Evolutionary conservation across 2,888 invertebrate genomes (phyloP), one percentile per base, ranked within the genome.

Genomic region (Cenopis cana): DNA sequence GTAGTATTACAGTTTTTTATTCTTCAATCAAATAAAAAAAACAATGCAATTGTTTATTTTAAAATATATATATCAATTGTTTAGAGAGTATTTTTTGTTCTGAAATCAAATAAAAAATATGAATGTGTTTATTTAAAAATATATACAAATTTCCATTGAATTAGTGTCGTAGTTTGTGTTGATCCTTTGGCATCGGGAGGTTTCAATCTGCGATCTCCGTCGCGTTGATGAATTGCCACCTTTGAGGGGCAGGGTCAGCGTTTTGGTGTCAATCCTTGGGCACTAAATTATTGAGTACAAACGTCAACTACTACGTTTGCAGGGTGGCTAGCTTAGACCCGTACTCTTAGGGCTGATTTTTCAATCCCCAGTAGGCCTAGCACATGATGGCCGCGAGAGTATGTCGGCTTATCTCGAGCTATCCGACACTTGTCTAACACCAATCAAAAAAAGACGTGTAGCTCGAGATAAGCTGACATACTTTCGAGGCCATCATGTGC

Each of bases 11-110:
- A 11, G n/a, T 9, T 12, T 60, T 11, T 20, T 18, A 12, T 60
- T 46, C 24, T 11, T n/a, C n/a, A 60, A 60, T 60, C 46, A 60
- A 60, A 24, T 46, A 10, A 46, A 60, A n/a, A 46, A 60, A 46
- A 46, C 46, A 41, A 46, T 4, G 46, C 20, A 46, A n/a, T 6
- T 24, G 57, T 18, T 17, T 9, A 14, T 59, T 36, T 56, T 59
- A 9, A 10, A 14, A 3, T 9, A 59, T 0, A 41, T 20, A 18
- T 38, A 41, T 41, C 20, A 59, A 18, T 41, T 46, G n/a, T 6
- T 8, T 46, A 46, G 46, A 46, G 46, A 41, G 5, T 46, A 46
- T n/a, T 46, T 8, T 46, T 8, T 46, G 46, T 46, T 46, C 46
- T 46, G 46, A 46, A n/a, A 46, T 46, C n/a, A 46, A n/a, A 46